phyloP scores from a whole-genome alignment of 2,888 invertebrate species.

The Volucella zonaria region DNA sequence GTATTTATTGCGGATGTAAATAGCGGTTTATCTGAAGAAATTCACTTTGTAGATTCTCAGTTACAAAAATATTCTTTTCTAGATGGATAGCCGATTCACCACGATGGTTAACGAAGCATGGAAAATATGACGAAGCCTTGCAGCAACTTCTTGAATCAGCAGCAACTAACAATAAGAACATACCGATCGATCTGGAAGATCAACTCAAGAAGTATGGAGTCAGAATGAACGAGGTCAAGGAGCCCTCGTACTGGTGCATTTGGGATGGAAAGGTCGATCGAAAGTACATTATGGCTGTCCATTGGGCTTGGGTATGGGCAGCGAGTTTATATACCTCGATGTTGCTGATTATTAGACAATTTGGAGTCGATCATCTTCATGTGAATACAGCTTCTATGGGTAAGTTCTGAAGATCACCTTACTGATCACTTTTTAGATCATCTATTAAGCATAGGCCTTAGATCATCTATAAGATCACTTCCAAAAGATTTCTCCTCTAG shows the following conservation, averaged over 20 bases:
- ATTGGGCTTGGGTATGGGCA: slow-evolving; percentile 80
- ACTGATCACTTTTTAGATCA: too few species aligned
- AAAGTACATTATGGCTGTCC: slow-evolving; percentile 78
- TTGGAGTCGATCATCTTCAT: slow-evolving; percentile 81
- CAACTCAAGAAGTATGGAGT: slow-evolving; percentile 78
- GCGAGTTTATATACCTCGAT: slow-evolving; percentile 81
- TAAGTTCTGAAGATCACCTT: slow-evolving; percentile 51
- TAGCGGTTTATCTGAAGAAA: too few species aligned
- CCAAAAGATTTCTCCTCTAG: too few species aligned
- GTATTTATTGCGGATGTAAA: too few species aligned
- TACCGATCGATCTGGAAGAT: slow-evolving; percentile 80
- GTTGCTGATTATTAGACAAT: slow-evolving; percentile 81
- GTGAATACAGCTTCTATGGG: slow-evolving; percentile 82
- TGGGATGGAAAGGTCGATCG: slow-evolving; percentile 80
- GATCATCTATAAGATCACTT: too few species aligned
- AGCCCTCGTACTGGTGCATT: slow-evolving; percentile 78
- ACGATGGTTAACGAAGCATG: slow-evolving; percentile 81
- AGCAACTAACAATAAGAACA: slow-evolving; percentile 80
- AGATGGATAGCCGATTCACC: slow-evolving; percentile 83
- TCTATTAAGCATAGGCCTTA: too few species aligned
- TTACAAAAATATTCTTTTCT: not conserved
- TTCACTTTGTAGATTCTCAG: not conserved
- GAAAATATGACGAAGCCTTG: slow-evolving; percentile 79
- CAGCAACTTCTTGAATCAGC: slow-evolving; percentile 80
- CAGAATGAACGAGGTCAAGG: slow-evolving; percentile 65